Conservation (phyloP, 2,888 invertebrate species). For the Cabera pusaria region DNA sequence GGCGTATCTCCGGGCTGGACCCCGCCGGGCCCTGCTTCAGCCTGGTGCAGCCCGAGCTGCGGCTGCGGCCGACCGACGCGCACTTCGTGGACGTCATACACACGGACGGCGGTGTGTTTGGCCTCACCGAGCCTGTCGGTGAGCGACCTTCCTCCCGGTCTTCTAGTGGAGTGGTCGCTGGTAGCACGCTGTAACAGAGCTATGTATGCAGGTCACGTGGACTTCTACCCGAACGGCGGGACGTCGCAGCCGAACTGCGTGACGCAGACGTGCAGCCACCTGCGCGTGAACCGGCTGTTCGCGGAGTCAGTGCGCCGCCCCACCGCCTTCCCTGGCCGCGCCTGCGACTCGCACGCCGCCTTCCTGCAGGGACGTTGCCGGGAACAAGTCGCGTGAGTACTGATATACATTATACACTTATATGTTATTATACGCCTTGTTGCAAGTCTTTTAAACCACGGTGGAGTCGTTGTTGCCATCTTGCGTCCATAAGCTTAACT, state of each 20-base stretch:
- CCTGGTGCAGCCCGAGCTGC: slow-evolving; percentile 41
- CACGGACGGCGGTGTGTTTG: slow-evolving; percentile 62
- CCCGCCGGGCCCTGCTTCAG: slow-evolving; percentile 76
- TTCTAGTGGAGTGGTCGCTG: no score
- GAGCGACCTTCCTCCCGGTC: no score
- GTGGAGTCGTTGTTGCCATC: no score
- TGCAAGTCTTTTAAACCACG: no score
- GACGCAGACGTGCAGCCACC: slow-evolving; percentile 66
- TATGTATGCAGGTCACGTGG: slow-evolving; percentile 64
- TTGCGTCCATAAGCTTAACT: no score
- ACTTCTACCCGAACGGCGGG: slow-evolving; percentile 70
- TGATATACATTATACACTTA: no score
- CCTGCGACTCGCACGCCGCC: slow-evolving; percentile 35
- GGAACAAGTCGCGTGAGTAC: no score
- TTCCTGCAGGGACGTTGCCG: no score
- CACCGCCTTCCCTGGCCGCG: slow-evolving; percentile 46
- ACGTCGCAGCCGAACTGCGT: slow-evolving; percentile 64
- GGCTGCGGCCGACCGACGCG: slow-evolving; percentile 55
- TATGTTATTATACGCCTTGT: no score
- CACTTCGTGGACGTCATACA: slow-evolving; percentile 65
- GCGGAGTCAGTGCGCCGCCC: slow-evolving; percentile 48
- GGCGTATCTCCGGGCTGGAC: slow-evolving; percentile 64
- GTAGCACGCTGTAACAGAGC: no score
- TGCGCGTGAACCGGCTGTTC: slow-evolving; percentile 55
- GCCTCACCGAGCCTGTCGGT: slow-evolving; percentile 57